Base-by-base conservation (phyloP, 2,113 vertebrate genomes). In the Corythoichthys intestinalis region DNA sequence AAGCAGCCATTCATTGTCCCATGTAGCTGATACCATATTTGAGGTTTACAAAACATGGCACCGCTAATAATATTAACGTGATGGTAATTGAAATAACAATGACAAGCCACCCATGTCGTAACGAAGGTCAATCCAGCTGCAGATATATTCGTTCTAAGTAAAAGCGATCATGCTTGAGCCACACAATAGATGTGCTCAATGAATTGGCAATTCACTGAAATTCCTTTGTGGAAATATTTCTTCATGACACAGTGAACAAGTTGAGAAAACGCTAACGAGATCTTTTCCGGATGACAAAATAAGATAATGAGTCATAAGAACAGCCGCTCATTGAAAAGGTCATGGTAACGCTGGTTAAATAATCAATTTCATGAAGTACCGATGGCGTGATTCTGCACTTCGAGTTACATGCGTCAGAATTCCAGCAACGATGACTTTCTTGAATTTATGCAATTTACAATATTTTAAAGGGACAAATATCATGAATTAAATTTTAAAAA, bases 71-170 rank as follows among this genome's bases (percentile, higher is more conserved):
- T 74, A 72, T 69, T 63, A 73, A 11, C 2, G 38, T 85, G 80
- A 86, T 10, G 69, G 82, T 90, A 86, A 90, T 87, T 86, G 80
- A 53, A 83, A 67, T 90, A 90, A 89, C 47, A 78, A 82, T 73
- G 48, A 61, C 4, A 17, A 28, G 14, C 41, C 4, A 38, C 12
- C 34, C 12, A 41, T 14, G 41, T 47, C 20, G 12, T 10, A 38
- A 6, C 13, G 66, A 50, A 60, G 73, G 71, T 82, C 74, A 41
- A 12, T n/a, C 38, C 1, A 1, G 65, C 67, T 66, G 15, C n/a
- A 4, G 6, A 34, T 7, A 10, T 9, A 34, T 17, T 65, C 58
- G 17, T 6, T 0, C 72, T 79, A 73, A 89, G 80, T 86, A 17
- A 79, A 75, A 58, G 34, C 28, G 5, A 56, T 81, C 75, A 67